Percentiles rank a stretch among this genome's conserved stretches.
Conservation (phyloP, 1,140 invertebrate genomes). For the Drosophila nasuta region DNA sequence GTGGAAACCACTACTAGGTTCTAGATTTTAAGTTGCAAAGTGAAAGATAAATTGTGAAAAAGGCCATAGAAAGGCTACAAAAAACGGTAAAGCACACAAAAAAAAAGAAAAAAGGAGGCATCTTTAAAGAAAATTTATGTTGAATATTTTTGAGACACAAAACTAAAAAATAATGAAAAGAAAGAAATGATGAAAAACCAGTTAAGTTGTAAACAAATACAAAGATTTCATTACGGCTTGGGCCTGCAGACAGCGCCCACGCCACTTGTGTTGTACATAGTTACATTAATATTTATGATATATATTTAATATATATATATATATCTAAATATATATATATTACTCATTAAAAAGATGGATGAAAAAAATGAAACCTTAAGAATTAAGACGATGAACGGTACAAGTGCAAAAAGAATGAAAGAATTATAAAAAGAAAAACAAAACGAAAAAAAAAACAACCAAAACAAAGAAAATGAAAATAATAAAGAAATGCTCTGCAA, state of each 20-base stretch:
- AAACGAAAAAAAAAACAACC: slow-evolving; percentile 46
- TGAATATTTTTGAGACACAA: slow-evolving; percentile 72
- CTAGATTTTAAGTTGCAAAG: slow-evolving; percentile 71
- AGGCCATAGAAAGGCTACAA: slow-evolving; percentile 47
- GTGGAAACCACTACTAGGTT: slow-evolving; percentile 70
- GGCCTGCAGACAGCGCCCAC: slow-evolving; percentile 35
- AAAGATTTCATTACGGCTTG: slow-evolving; percentile 74
- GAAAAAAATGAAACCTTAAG: slow-evolving; percentile 41
- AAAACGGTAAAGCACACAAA: slow-evolving; percentile 62
- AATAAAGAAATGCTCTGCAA: slow-evolving; percentile 85
- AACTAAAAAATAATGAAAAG: slow-evolving; percentile 25
- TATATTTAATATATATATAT: slow-evolving; percentile 73
- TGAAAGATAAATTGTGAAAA: slow-evolving; percentile 59
- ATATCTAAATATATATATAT: slow-evolving; percentile 59
- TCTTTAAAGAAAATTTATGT: slow-evolving; percentile 58
- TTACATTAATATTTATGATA: slow-evolving; percentile 77
- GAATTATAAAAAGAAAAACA: slow-evolving; percentile 30
- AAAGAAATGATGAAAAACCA: slow-evolving; percentile 42
- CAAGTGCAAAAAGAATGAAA: slow-evolving; percentile 69
- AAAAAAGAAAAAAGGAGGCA: slow-evolving; percentile 18
- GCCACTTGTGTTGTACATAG: slow-evolving; percentile 77
- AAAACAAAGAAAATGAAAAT: slow-evolving; percentile 65
- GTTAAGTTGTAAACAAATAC: slow-evolving; percentile 76
- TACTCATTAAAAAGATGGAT: slow-evolving; percentile 68
- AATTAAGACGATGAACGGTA: slow-evolving; percentile 79